Conservation (phyloP, 2,797 vertebrate species). For the Scleropages formosus region DNA sequence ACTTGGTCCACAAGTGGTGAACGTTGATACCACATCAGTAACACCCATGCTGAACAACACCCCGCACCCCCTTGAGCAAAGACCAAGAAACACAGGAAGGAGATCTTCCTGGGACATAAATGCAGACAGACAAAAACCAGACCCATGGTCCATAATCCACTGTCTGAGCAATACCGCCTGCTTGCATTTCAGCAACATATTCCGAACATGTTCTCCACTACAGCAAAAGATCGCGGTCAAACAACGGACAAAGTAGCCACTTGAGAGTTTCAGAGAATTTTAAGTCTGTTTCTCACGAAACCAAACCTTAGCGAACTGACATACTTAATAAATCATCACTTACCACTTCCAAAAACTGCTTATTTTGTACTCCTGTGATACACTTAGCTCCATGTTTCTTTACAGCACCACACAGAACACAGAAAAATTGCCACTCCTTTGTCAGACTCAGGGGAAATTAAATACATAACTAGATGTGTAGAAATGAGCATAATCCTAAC, state of each 20-base stretch:
- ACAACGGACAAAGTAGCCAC: conserved; percentile 12
- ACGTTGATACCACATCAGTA: background rate
- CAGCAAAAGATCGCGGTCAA: conserved; percentile 4
- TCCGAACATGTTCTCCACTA: background rate
- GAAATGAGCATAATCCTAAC: background rate
- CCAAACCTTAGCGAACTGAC: background rate
- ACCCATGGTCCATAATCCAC: background rate
- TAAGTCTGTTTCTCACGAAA: background rate
- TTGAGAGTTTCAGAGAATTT: background rate
- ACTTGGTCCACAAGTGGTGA: background rate
- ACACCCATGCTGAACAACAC: background rate
- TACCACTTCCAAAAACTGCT: background rate
- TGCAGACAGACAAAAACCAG: conserved; percentile 25
- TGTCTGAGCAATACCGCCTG: background rate
- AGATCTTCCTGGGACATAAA: background rate
- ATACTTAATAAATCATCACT: background rate
- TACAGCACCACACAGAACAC: background rate
- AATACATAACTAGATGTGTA: conserved; percentile 5
- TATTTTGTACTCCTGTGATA: conserved; percentile 1
- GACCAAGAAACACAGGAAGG: background rate
- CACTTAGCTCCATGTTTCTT: background rate
- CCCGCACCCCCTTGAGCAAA: background rate
- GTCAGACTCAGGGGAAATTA: background rate
- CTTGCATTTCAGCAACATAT: background rate
- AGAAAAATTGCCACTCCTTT: background rate